A percentile compares a stretch with the other conserved stretches of the same genome.
Evolutionary conservation across 2,113 vertebrate species (phyloP).

Genomic region (Lampris megalopsis): DNA sequence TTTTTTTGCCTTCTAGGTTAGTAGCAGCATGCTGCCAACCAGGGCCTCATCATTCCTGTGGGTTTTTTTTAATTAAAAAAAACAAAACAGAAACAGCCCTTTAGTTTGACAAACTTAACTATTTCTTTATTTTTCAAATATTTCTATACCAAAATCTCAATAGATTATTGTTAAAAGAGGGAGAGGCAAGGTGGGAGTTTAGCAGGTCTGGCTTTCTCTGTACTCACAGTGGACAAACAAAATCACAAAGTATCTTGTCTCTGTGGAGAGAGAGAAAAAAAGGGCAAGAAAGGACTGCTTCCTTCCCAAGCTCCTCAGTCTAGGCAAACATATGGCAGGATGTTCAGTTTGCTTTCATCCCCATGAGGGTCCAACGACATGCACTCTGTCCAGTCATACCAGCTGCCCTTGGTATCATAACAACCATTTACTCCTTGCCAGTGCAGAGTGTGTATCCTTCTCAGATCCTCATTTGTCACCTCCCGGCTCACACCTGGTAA

Average conservation of each 20-base stretch:
- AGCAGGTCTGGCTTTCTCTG: conserved; percentile 68
- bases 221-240: conserved; percentile 84
- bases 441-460: conserved; percentile 86
- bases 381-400: conserved; percentile 99
- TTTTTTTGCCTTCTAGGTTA: conserved; percentile 63
- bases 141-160: conserved; percentile 58
- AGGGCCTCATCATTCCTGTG: conserved; percentile 69
- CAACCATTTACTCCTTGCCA: conserved; percentile 98
- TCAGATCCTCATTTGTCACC: conserved; percentile 85
- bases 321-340: conserved; percentile 99
- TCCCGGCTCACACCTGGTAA: conserved; percentile 90
- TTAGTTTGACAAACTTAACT: conserved; percentile 76
- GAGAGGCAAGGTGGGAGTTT: conserved; percentile 66
- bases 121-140: conserved; percentile 67
- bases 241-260: conserved; percentile 65
- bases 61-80: conserved; percentile 67
- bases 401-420: conserved; percentile 94
- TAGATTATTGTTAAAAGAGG: conserved; percentile 74
- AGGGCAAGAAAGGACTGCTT: conserved; percentile 84
- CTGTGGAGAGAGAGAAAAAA: conserved; percentile 64
- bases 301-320: conserved; percentile 89
- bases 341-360: conserved; percentile 94
- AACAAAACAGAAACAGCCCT: conserved; percentile 78
- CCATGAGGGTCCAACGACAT: conserved; percentile 97
- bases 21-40: conserved; percentile 91